Base-by-base conservation (phyloP, 1,140 invertebrate species). In the Macrocentrus cingulum region DNA sequence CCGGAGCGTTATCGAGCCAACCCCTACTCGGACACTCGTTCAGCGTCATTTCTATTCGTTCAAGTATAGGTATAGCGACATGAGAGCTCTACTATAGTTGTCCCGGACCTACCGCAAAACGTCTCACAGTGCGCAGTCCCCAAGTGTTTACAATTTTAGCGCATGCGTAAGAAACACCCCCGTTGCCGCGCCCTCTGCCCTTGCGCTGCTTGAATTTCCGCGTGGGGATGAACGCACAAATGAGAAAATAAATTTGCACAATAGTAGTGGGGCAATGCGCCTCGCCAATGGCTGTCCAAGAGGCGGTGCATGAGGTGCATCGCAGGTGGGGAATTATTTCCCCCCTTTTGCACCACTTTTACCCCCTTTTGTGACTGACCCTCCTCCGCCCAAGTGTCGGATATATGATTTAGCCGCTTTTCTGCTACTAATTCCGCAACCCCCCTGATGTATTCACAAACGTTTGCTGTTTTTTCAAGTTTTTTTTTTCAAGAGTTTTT, bases 101-200 rank as follows among this genome's bases (percentile, higher is more conserved):
- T 61, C 66, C 75, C 75, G 71, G 76, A 76, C 77, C 77, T 79
- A 62, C 75, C 74, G 60, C 74, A 78, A 77, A 69, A 64, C 56
- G 64, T 67, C 58, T 63, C 64, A 63, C 67, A 72, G 72, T 77
- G 74, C 74, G 75, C 70, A 77, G 69, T 61, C 56, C 49, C 61
- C 64, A 71, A 73, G 72, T 76, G 71, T 77, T 76, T 76, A 77
- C 73, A 67, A 77, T 71, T 67, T 65, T 42, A 49, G 66, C 73
- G 73, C 75, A 65, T 76, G 76, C 76, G 73, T 68, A 45, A 53
- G 22, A 44, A 16, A 54, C 59, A 62, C 60, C 64, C 59, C 63
- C 62, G 41, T 36, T 41, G 25, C 13, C 9, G 39, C 11, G 19
- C 56, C 29, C 37, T 11, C 55, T 54, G 57, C 61, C 66, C 67